A percentile compares a stretch with the other conserved stretches of the same genome.
Conservation (phyloP, 2,888 invertebrate genomes). For the Leptopilina drosophilae region DNA sequence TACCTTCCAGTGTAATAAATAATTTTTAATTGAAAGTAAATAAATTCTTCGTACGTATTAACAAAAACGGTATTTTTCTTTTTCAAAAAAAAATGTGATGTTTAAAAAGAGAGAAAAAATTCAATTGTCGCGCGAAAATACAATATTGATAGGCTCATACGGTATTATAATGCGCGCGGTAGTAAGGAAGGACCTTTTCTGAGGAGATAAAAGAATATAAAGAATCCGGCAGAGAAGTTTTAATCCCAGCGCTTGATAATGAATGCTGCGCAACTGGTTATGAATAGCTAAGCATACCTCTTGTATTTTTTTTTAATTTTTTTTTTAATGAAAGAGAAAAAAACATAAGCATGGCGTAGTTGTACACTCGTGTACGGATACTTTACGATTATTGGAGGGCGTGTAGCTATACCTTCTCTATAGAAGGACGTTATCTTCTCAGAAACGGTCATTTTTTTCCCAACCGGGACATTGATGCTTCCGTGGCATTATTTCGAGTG, state of each 20-base stretch:
- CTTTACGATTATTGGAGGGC: conserved; percentile 73
- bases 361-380: conserved; percentile 59
- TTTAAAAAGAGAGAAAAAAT: background rate
- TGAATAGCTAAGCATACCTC: conserved; percentile 67
- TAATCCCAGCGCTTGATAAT: conserved; percentile 67
- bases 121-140: conserved; percentile 13
- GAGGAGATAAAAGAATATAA: conserved; percentile 24
- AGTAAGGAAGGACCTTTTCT: conserved; percentile 11
- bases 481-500: conserved; percentile 10
- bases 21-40: too few species aligned
- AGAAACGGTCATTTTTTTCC: conserved; percentile 14
- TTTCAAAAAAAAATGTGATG: background rate
- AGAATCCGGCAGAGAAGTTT: conserved; percentile 62
- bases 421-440: conserved; percentile 54
- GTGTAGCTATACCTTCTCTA: conserved; percentile 59
- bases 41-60: too few species aligned
- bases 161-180: background rate
- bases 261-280: conserved; percentile 71
- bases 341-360: conserved; percentile 59
- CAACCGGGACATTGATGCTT: conserved; percentile 7
- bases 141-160: conserved; percentile 13
- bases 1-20: too few species aligned
- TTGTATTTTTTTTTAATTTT: conserved; percentile 61
- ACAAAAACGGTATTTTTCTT: too few species aligned
- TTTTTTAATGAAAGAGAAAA: too few species aligned